These are phyloP conservation scores for Gila robusta DNA, from an alignment of 2,797 vertebrate species.

Conservation along the genomic window DNA sequence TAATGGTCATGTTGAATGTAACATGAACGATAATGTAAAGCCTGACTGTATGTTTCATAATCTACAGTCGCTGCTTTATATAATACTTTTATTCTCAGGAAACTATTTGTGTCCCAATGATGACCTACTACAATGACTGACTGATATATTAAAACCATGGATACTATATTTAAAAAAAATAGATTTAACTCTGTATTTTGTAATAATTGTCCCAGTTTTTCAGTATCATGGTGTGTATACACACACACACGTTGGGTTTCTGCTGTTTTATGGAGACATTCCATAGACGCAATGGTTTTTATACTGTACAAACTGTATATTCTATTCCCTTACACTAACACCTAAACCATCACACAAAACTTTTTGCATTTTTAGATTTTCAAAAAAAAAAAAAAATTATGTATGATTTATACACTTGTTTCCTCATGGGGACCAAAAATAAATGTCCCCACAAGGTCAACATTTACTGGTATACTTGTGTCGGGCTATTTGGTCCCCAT, in stretches of 20 bases:
- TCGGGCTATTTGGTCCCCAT: too few species aligned
- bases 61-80: not conserved
- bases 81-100: not conserved
- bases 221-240: not conserved
- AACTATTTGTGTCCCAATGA: not conserved
- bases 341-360: not conserved
- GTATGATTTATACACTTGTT: too few species aligned
- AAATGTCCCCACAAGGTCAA: too few species aligned
- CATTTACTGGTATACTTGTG: too few species aligned
- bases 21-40: not conserved
- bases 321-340: not conserved
- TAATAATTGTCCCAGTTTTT: not conserved
- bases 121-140: not conserved
- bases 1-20: not conserved
- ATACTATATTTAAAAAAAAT: not conserved
- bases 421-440: too few species aligned
- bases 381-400: too few species aligned
- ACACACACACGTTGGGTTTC: too few species aligned
- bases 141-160: not conserved
- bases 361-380: not conserved
- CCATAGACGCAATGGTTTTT: not conserved
- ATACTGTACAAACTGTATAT: too few species aligned
- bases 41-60: not conserved
- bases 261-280: not conserved
- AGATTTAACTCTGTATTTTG: not conserved